phyloP scores from a whole-genome alignment of 2,797 vertebrate genomes.

The Micrastur ruficollis region DNA sequence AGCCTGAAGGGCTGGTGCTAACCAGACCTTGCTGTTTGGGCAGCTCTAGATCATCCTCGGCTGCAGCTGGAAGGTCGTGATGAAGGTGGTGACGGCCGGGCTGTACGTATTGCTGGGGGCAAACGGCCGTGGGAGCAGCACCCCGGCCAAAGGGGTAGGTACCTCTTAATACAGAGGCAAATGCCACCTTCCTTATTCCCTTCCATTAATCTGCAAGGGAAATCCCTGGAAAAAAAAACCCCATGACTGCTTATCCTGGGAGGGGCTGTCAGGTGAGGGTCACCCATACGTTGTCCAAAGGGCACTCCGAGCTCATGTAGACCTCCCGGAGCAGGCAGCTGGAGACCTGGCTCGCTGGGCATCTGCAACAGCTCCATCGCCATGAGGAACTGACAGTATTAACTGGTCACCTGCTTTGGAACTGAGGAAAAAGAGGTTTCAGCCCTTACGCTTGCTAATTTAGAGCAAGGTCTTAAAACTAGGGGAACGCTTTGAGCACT shows the following conservation, averaged over 20 bases:
- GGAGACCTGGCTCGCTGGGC: neutral
- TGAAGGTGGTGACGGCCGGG: neutral
- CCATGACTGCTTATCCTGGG: rapidly evolving
- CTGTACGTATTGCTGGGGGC: no score
- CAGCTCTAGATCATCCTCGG: neutral
- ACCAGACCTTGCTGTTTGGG: neutral
- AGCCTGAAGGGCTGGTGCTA: neutral
- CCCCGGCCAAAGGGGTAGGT: neutral
- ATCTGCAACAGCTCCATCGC: neutral
- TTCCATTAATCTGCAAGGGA: neutral
- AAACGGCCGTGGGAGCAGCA: rapidly evolving
- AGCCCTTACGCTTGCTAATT: neutral
- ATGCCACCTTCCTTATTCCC: neutral
- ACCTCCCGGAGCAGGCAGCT: neutral
- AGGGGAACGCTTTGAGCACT: neutral
- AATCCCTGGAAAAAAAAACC: neutral
- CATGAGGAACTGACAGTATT: neutral
- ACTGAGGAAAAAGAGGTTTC: neutral
- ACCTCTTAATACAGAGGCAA: neutral
- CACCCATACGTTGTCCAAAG: neutral
- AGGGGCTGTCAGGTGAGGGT: neutral
- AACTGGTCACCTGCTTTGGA: neutral
- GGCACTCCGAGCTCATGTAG: rapidly evolving
- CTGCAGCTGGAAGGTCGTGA: neutral
- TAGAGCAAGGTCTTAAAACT: neutral